phyloP scores from a whole-genome alignment of 2,888 invertebrate genomes.

The Coleophora flavipennella region DNA sequence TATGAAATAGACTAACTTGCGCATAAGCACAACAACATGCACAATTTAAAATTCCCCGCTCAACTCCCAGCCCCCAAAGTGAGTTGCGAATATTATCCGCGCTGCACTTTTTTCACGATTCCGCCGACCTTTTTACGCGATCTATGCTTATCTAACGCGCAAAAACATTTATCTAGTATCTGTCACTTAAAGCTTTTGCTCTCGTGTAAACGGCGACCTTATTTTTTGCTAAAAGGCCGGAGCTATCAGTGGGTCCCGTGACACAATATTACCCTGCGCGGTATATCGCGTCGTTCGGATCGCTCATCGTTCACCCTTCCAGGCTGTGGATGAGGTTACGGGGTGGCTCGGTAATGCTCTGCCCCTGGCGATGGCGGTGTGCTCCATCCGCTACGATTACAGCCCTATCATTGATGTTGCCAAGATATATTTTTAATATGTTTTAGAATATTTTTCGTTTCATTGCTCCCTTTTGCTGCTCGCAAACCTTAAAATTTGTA shows the following conservation, averaged over 20 bases:
- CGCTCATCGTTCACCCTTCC: slow-evolving; percentile 56
- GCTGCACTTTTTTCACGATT: slow-evolving; percentile 35
- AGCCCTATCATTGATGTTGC: slow-evolving; percentile 19
- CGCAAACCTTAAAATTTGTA: no score
- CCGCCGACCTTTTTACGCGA: slow-evolving; percentile 41
- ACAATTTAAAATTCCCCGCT: no score
- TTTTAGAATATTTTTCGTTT: not conserved
- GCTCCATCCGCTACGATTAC: slow-evolving; percentile 22
- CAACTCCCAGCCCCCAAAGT: no score
- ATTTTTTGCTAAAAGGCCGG: slow-evolving; percentile 62
- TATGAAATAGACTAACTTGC: not conserved
- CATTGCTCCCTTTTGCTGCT: no score
- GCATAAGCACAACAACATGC: not conserved
- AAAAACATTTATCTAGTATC: slow-evolving; percentile 69
- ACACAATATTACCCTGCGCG: slow-evolving; percentile 62
- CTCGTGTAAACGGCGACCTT: slow-evolving; percentile 66
- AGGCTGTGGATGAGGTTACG: slow-evolving; percentile 38
- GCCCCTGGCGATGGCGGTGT: slow-evolving; percentile 34
- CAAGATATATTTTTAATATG: slow-evolving; percentile 14
- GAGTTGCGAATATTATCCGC: no score
- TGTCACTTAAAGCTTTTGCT: slow-evolving; percentile 67
- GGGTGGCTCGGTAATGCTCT: slow-evolving; percentile 37
- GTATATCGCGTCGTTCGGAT: slow-evolving; percentile 61
- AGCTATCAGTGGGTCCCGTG: slow-evolving; percentile 59
- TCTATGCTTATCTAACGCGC: slow-evolving; percentile 54